Percentiles rank a stretch among this genome's conserved stretches.
Conservation (phyloP, 2,888 invertebrate species). For the Tribolium freemani region DNA sequence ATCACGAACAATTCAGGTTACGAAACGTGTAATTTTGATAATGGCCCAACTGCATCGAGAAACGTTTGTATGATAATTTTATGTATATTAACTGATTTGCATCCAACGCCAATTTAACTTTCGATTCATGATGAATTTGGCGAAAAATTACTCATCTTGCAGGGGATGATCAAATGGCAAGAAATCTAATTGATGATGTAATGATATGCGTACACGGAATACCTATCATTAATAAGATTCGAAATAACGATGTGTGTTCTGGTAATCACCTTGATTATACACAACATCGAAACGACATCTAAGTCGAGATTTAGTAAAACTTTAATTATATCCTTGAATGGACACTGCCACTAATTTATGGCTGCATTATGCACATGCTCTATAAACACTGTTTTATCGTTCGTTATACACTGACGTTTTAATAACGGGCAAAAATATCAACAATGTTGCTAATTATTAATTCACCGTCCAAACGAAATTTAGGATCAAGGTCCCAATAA, state of each 20-base stretch:
- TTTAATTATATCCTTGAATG: constrained; percentile 33
- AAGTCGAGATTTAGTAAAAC: constrained; percentile 36
- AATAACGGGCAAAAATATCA: neutral
- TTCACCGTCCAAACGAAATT: neutral
- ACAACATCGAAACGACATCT: constrained; percentile 31
- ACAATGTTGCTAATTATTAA: neutral
- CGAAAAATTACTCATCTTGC: neutral
- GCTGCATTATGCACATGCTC: constrained; percentile 25
- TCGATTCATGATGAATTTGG: neutral
- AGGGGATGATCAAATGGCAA: constrained; percentile 2
- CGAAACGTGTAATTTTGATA: constrained; percentile 34
- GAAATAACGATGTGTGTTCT: constrained; percentile 16
- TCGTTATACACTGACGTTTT: constrained; percentile 1
- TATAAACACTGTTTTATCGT: constrained; percentile 19
- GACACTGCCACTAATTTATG: constrained; percentile 33
- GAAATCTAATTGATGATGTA: constrained; percentile 25
- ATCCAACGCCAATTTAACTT: neutral
- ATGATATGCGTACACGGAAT: constrained; percentile 10
- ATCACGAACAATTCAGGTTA: constrained; percentile 5
- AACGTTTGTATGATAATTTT: constrained; percentile 30
- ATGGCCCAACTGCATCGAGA: constrained; percentile 16
- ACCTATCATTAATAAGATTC: constrained; percentile 24
- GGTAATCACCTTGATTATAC: constrained; percentile 30
- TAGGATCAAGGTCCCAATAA: constrained; percentile 8
- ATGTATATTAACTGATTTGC: constrained; percentile 20